Conservation (phyloP, 2,888 invertebrate genomes). For the Drosophila seclusa region DNA sequence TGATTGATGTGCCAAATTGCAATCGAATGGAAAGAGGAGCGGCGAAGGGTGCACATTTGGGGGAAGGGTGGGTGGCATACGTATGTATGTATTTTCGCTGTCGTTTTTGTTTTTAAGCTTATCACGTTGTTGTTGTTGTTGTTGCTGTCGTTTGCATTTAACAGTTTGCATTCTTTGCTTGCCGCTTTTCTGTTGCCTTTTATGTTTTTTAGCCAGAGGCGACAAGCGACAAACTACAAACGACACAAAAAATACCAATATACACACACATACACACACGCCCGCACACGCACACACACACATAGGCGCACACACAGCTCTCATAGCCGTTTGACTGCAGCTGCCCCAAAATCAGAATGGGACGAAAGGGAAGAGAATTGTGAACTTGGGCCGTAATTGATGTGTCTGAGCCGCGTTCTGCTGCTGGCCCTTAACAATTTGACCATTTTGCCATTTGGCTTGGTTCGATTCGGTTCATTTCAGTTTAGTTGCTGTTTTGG, state of each 20-base stretch:
- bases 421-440: slow-evolving; percentile 6
- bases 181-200: slow-evolving; percentile 2
- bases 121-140: slow-evolving; percentile 19
- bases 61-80: not conserved
- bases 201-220: slow-evolving; percentile 7
- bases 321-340: slow-evolving; percentile 18
- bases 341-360: not conserved
- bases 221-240: slow-evolving; percentile 8
- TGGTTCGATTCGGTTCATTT: slow-evolving; percentile 1
- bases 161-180: slow-evolving; percentile 21
- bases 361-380: not conserved
- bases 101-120: slow-evolving; percentile 31
- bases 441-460: slow-evolving; percentile 3
- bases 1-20: slow-evolving; percentile 61
- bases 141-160: slow-evolving; percentile 42
- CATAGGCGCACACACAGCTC: not conserved
- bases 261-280: not conserved
- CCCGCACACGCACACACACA: not conserved
- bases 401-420: slow-evolving; percentile 63
- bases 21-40: slow-evolving; percentile 6
- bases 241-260: not conserved
- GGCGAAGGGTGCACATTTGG: not conserved
- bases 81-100: not conserved
- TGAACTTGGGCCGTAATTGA: slow-evolving; percentile 57
- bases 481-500: not conserved